Base-by-base conservation (phyloP, 2,797 vertebrate genomes). In the Enteromius mattozi region DNA sequence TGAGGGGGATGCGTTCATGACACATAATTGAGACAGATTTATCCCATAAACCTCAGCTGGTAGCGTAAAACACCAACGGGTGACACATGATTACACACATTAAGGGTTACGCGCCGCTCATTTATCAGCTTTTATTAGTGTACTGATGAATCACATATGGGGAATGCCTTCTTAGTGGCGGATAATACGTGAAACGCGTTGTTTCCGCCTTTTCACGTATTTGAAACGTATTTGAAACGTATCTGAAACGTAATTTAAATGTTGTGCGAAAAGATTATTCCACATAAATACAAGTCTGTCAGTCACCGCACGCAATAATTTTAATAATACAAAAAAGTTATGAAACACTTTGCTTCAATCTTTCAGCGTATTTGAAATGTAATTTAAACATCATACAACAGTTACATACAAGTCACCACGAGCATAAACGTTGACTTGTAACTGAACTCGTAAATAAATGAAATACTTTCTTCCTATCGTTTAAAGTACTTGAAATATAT, bases 1-100 rank as follows among this genome's bases (percentile, higher is more conserved):
- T 92, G 87, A 68, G 92, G 92, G 86, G 90, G 86, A 87, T 83
- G 71, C 81, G 87, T 77, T 85, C 35, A 83, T 89, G 90, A 93
- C 88, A 91, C 75, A 77, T 88, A 88, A 90, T 88, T 89, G 82
- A 85, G 80, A 85, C 81, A 77, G 24, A 81, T 84, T 87, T 77
- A 82, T 40, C 84, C 74, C 74, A 71, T 87, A 84, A 86, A 69
- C 78, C 80, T 83, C 59, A 78, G 66, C 80, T 78, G 54, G 72
- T 71, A n/a, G 51, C 76, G 27, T 74, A 80, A 84, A 78, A 83
- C 74, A 65, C 49, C 24, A 51, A 30, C 5, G 66, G 80, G 27
- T 42, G 51, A 84, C 79, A 78, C 16, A 63, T 27, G 30, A 65
- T 75, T 79, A 80, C 45, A 74, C 78, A 74, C 30, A 77, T 63